A percentile compares a stretch with the other conserved stretches of the same genome.
Evolutionary conservation across 1,140 invertebrate species (phyloP).

Genomic region (Paralvinella palmiformis): DNA sequence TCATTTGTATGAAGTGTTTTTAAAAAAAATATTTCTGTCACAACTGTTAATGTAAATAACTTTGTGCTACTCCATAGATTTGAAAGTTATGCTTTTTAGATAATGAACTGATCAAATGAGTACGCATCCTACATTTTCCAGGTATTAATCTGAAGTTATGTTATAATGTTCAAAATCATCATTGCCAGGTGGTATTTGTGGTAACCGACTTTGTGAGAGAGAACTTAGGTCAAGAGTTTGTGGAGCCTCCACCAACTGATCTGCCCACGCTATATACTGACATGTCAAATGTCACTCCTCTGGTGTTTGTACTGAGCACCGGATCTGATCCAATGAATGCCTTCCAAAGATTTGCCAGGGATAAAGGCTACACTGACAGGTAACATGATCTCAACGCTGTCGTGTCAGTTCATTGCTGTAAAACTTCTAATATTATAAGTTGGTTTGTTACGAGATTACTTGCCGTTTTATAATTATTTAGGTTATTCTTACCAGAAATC

Average conservation of each 20-base stretch:
- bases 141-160: too few species aligned
- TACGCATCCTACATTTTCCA: too few species aligned
- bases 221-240: slow-evolving; percentile 69
- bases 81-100: too few species aligned
- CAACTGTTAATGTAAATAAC: too few species aligned
- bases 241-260: slow-evolving; percentile 67
- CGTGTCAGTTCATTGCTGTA: too few species aligned
- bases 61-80: too few species aligned
- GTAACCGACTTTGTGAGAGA: slow-evolving; percentile 70
- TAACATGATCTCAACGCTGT: too few species aligned
- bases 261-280: slow-evolving; percentile 63
- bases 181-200: slow-evolving; percentile 61
- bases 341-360: slow-evolving; percentile 66
- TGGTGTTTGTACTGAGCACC: slow-evolving; percentile 50
- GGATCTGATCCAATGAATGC: slow-evolving; percentile 54
- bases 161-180: slow-evolving; percentile 20
- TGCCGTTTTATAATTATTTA: not conserved
- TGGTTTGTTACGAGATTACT: too few species aligned
- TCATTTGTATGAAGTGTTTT: not conserved
- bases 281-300: slow-evolving; percentile 45
- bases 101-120: too few species aligned
- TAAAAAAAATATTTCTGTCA: too few species aligned
- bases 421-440: too few species aligned
- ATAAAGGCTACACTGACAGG: slow-evolving; percentile 47
- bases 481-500: not conserved